A percentile compares a stretch with the other conserved stretches of the same genome.
Conservation (phyloP, 2,797 vertebrate genomes). For the Setipinna tenuifilis region DNA sequence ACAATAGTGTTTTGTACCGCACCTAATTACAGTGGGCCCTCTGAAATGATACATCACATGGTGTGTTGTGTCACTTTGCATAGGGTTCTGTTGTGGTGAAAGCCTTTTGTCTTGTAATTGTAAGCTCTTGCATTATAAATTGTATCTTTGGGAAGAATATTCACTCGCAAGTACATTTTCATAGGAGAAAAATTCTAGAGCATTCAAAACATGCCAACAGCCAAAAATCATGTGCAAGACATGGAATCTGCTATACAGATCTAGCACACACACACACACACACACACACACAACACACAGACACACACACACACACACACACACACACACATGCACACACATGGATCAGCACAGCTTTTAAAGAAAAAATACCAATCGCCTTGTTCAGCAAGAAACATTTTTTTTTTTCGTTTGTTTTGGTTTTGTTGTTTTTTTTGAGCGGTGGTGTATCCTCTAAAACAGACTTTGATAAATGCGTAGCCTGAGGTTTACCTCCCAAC, state of each 20-base stretch:
- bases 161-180: background rate
- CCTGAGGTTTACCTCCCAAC: constrained; percentile 46
- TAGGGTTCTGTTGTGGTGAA: background rate
- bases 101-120: background rate
- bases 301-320: too few relatives aligned
- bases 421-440: background rate
- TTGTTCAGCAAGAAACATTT: background rate
- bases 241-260: too few relatives aligned
- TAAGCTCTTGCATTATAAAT: background rate
- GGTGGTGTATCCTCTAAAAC: background rate
- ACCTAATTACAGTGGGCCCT: background rate
- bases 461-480: constrained; percentile 29
- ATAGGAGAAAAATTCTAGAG: background rate
- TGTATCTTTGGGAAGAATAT: background rate
- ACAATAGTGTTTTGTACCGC: background rate
- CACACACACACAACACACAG: too few relatives aligned
- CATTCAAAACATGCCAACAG: too few relatives aligned
- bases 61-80: background rate
- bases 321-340: too few relatives aligned
- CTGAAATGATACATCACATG: background rate
- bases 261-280: too few relatives aligned
- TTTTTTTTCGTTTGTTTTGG: too few relatives aligned
- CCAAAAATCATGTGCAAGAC: too few relatives aligned
- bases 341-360: background rate
- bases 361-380: background rate